Percentiles rank a stretch among this genome's conserved stretches.
Conservation (phyloP, 2,113 vertebrate genomes). For the Erythrocercus mccallii region DNA sequence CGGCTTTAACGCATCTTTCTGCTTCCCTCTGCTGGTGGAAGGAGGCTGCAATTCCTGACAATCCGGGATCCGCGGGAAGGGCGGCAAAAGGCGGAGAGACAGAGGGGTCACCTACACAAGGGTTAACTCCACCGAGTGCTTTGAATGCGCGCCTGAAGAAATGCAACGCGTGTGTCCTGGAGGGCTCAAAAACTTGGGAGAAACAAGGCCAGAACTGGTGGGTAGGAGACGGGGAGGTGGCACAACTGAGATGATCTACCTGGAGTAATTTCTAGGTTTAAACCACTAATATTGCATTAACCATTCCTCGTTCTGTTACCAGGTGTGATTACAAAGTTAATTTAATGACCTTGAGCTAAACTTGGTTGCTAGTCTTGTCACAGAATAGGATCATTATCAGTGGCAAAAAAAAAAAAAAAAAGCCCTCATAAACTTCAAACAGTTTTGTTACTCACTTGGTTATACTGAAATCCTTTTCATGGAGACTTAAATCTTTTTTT, state of each 20-base stretch:
- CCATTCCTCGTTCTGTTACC: not conserved
- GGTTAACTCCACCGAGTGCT: no score
- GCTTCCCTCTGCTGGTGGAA: constrained; percentile 52
- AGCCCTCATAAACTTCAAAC: not conserved
- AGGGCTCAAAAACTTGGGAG: not conserved
- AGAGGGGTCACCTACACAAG: not conserved
- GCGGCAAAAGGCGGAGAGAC: rapidly evolving
- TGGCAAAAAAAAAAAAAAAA: not conserved
- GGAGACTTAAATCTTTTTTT: constrained; percentile 72
- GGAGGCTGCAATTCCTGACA: rapidly evolving
- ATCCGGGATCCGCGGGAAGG: rapidly evolving
- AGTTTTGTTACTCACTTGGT: constrained; percentile 45
- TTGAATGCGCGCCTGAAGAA: not conserved
- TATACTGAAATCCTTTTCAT: constrained; percentile 68
- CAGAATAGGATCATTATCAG: not conserved
- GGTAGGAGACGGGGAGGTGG: not conserved
- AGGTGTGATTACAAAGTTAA: not conserved
- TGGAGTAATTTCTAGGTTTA: not conserved
- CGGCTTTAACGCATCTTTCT: not conserved
- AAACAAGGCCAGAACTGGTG: not conserved
- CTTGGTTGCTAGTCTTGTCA: not conserved
- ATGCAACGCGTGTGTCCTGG: not conserved
- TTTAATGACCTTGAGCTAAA: not conserved
- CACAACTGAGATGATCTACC: rapidly evolving
- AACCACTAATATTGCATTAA: not conserved